Percentiles rank a stretch among this genome's conserved stretches.
phyloP scores from a whole-genome alignment of 2,113 vertebrate genomes.

The Dasyurus viverrinus region DNA sequence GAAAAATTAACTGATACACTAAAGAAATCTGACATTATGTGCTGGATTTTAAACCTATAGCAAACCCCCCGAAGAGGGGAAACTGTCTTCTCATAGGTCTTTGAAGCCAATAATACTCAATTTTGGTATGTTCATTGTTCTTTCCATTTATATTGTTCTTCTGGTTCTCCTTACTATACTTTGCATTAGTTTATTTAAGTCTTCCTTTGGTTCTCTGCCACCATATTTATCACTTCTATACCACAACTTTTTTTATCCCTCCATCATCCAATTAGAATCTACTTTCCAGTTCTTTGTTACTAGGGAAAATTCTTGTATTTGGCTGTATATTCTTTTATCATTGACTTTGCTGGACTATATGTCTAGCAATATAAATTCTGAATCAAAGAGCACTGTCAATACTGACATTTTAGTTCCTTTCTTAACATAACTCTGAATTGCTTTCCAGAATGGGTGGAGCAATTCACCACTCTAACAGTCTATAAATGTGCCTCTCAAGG shows the following conservation, averaged over 20 bases:
- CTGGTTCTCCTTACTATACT: neutral
- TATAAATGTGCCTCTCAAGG: neutral
- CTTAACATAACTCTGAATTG: neutral
- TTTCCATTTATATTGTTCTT: neutral
- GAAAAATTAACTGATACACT: neutral
- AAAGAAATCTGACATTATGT: neutral
- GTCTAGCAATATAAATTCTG: neutral
- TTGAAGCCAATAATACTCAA: neutral
- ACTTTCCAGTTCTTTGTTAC: neutral
- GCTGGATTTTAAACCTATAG: neutral
- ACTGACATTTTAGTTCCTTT: neutral
- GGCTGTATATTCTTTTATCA: neutral
- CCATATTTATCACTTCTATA: neutral
- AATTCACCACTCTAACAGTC: neutral
- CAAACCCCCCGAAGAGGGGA: neutral
- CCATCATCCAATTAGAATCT: neutral
- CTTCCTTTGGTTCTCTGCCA: neutral
- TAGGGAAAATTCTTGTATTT: neutral
- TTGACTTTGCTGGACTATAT: neutral
- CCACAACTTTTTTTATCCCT: neutral
- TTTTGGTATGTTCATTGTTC: neutral
- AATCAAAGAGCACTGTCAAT: neutral
- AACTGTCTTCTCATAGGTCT: neutral
- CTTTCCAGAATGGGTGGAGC: neutral
- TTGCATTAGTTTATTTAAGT: neutral